Conservation (phyloP, 2,888 invertebrate genomes). For the Tachina lurida region DNA sequence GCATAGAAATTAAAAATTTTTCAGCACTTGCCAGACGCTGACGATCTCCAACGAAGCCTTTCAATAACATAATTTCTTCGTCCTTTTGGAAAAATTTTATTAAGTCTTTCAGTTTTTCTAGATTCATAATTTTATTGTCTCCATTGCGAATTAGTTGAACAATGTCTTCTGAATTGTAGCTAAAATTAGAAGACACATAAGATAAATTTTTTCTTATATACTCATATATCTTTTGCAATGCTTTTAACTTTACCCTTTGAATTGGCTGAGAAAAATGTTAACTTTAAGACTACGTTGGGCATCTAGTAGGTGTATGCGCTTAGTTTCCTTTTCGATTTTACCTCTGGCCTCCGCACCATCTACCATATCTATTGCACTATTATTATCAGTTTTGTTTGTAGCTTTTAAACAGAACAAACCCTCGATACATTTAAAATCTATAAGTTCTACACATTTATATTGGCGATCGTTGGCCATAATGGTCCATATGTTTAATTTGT, state of each 20-base stretch:
- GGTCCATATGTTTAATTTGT: slow-evolving; percentile 96
- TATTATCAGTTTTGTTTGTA: slow-evolving; percentile 80
- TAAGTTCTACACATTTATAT: slow-evolving; percentile 91
- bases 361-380: slow-evolving; percentile 78
- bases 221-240: not conserved
- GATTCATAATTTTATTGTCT: slow-evolving; percentile 93
- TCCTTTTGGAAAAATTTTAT: slow-evolving; percentile 96
- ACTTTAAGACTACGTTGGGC: slow-evolving; percentile 97
- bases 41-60: slow-evolving; percentile 93
- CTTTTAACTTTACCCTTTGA: slow-evolving; percentile 87
- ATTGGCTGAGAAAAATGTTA: slow-evolving; percentile 99
- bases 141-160: slow-evolving; percentile 93
- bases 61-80: slow-evolving; percentile 95
- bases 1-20: slow-evolving; percentile 94
- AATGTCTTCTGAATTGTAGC: slow-evolving; percentile 91
- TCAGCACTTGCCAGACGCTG: slow-evolving; percentile 95
- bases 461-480: slow-evolving; percentile 93
- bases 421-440: slow-evolving; percentile 97
- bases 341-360: slow-evolving; percentile 81
- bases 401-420: slow-evolving; percentile 96
- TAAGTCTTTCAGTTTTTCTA: slow-evolving; percentile 94
- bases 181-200: slow-evolving; percentile 2
- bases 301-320: slow-evolving; percentile 94
- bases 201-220: not conserved
- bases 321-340: slow-evolving; percentile 89